A percentile compares a stretch with the other conserved stretches of the same genome.
These are phyloP conservation scores for Circaetus cinerascens DNA, from an alignment of 2,113 vertebrate genomes.

Conservation along the genomic window DNA sequence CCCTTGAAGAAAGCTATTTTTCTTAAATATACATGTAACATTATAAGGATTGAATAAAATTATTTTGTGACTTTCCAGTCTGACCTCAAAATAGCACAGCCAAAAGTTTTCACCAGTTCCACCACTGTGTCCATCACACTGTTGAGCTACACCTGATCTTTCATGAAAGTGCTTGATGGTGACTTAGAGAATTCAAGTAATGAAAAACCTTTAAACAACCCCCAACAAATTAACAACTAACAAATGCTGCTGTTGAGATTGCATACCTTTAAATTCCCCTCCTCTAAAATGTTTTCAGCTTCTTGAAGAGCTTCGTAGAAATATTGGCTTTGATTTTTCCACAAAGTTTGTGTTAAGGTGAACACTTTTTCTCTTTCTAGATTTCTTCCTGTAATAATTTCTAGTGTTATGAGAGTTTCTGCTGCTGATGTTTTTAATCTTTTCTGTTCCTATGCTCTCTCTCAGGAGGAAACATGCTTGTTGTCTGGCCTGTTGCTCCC, in stretches of 20 bases:
- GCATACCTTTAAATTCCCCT: neutral
- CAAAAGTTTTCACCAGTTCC: neutral
- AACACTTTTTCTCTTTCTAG: neutral
- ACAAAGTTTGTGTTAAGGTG: neutral
- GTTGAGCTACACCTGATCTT: neutral
- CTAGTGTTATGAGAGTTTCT: neutral
- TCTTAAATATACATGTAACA: neutral
- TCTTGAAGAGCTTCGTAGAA: neutral
- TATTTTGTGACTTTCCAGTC: neutral
- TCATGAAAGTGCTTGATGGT: accelerated
- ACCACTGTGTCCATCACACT: accelerated
- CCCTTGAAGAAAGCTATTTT: neutral
- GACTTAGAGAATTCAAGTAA: neutral
- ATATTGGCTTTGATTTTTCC: neutral
- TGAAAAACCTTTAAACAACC: neutral
- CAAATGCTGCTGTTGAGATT: neutral
- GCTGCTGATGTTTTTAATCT: neutral
- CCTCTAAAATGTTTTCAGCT: neutral
- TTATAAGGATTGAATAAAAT: neutral
- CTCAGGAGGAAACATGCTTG: neutral
- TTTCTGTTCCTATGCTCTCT: neutral
- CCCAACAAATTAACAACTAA: neutral
- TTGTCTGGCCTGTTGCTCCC: neutral
- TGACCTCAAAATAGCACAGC: neutral
- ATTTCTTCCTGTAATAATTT: neutral